Conservation (phyloP, 1,140 invertebrate genomes). For the Hyles euphorbiae region DNA sequence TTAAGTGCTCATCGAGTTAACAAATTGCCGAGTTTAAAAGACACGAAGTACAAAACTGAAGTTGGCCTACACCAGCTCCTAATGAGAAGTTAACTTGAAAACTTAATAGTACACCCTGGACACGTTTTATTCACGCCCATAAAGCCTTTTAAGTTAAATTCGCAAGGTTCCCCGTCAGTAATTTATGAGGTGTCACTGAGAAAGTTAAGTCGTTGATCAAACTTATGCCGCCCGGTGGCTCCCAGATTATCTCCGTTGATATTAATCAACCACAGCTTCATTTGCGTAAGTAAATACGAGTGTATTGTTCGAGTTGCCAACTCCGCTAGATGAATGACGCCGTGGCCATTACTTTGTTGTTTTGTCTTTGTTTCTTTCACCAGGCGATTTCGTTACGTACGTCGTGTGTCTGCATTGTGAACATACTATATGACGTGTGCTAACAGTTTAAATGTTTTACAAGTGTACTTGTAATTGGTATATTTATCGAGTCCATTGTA, state of each 20-base stretch:
- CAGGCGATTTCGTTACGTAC: no score
- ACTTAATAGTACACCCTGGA: constrained; percentile 41
- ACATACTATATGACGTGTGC: no score
- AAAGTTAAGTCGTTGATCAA: constrained; percentile 52
- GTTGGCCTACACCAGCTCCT: constrained; percentile 25
- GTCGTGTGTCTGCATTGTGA: no score
- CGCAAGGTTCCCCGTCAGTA: constrained; percentile 29
- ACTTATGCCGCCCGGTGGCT: constrained; percentile 30
- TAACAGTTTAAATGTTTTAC: no score
- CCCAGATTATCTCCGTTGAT: constrained; percentile 37
- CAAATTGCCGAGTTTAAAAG: not conserved
- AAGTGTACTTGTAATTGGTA: no score
- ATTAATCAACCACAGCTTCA: constrained; percentile 28
- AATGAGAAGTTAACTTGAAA: constrained; percentile 55
- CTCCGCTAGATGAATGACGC: not conserved
- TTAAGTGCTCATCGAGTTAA: not conserved
- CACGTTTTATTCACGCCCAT: constrained; percentile 52
- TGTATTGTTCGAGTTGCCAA: constrained; percentile 11
- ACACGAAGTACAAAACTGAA: constrained; percentile 30
- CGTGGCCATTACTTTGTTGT: no score
- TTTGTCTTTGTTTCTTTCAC: no score
- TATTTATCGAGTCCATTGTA: no score
- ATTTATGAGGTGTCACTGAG: constrained; percentile 55
- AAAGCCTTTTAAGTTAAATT: constrained; percentile 46
- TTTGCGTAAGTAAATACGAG: constrained; percentile 22